These are phyloP conservation scores for Catharus minimus DNA, from an alignment of 2,113 vertebrate genomes.

Conservation along the genomic window DNA sequence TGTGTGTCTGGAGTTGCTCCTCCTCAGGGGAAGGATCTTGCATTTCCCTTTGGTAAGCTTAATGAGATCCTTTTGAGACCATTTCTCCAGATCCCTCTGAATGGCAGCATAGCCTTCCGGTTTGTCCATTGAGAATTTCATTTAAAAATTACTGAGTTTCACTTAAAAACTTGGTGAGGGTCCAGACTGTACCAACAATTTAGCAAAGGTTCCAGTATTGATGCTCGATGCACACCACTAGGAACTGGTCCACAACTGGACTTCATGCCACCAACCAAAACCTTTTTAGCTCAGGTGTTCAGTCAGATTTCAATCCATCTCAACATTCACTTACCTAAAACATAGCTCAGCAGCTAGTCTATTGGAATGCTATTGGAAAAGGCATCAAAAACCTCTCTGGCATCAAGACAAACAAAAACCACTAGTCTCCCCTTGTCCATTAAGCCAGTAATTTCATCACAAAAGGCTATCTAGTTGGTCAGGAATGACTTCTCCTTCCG, in stretches of 20 bases:
- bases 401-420: background rate
- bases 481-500: background rate
- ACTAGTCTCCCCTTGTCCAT: background rate
- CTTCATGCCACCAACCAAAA: background rate
- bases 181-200: background rate
- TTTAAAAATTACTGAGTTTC: background rate
- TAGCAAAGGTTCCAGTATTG: background rate
- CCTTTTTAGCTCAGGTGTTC: background rate
- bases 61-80: background rate
- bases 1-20: background rate
- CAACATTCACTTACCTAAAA: background rate
- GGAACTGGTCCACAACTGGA: background rate
- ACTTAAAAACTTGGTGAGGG: background rate
- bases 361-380: background rate
- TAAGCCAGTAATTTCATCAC: background rate
- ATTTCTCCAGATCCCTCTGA: background rate
- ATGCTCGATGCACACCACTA: background rate
- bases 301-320: background rate
- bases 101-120: background rate
- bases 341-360: background rate
- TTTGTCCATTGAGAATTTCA: background rate
- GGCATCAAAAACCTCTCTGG: background rate
- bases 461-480: background rate
- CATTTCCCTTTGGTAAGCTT: background rate
- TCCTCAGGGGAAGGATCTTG: background rate